phyloP scores from a whole-genome alignment of 2,888 invertebrate genomes.

The Synanthedon formicaeformis region DNA sequence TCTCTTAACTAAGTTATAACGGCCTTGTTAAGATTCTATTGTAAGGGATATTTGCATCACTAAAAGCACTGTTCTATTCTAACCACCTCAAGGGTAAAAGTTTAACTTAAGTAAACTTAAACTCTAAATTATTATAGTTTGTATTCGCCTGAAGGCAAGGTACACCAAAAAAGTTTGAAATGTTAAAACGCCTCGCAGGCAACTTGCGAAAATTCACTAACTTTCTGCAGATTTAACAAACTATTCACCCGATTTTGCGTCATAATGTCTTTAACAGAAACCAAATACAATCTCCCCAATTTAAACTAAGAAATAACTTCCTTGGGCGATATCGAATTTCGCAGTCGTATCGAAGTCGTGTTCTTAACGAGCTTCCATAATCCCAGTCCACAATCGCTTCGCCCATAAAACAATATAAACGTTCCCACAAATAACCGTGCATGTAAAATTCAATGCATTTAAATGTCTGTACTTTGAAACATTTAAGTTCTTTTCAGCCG shows the following conservation, averaged over 20 bases:
- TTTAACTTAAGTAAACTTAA: too few species aligned
- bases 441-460: conserved; percentile 32
- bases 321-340: not conserved
- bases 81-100: too few species aligned
- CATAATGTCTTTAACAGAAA: not conserved
- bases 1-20: too few species aligned
- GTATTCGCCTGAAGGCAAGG: too few species aligned
- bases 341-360: not conserved
- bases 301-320: not conserved
- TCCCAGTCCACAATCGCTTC: conserved; percentile 5
- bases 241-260: not conserved
- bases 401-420: conserved; percentile 20
- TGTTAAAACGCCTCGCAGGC: too few species aligned
- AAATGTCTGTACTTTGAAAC: conserved; percentile 16
- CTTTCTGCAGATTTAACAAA: not conserved
- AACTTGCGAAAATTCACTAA: too few species aligned
- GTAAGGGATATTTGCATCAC: too few species aligned
- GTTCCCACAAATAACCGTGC: conserved; percentile 27
- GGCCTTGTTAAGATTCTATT: too few species aligned
- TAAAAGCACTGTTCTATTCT: too few species aligned
- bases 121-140: too few species aligned
- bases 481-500: conserved; percentile 2
- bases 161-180: too few species aligned
- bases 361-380: not conserved
- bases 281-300: not conserved